A percentile compares a stretch with the other conserved stretches of the same genome.
Evolutionary conservation across 2,113 vertebrate genomes (phyloP).

Genomic region (Hippopotamus amphibius): DNA sequence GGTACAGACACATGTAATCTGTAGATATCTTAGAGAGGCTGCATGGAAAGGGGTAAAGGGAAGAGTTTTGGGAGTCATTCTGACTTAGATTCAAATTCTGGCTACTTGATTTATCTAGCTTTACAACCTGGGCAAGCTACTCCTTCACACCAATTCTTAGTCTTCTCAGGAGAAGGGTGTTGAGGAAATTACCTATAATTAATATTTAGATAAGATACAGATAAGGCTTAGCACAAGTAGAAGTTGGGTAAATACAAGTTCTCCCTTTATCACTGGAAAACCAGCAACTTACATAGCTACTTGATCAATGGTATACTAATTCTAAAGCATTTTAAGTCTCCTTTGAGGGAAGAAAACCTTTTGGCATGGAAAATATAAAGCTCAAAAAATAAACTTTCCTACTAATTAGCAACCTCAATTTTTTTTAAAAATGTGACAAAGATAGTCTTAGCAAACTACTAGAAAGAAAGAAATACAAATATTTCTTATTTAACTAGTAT

Average conservation of each 20-base stretch:
- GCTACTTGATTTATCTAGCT: background rate
- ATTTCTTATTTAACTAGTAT: background rate
- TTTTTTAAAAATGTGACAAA: conserved; percentile 7
- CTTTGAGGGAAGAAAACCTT: conserved; percentile 23
- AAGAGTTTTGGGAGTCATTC: background rate
- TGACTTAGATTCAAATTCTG: background rate
- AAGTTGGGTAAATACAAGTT: background rate
- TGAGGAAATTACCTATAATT: background rate
- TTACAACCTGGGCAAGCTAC: background rate
- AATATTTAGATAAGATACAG: background rate
- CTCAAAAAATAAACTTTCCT: conserved; percentile 21
- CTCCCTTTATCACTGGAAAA: background rate
- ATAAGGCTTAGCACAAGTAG: background rate
- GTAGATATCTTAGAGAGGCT: background rate
- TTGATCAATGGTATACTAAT: background rate
- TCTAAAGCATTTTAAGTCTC: background rate
- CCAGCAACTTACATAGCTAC: background rate
- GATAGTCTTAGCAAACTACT: background rate
- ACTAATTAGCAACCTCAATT: background rate
- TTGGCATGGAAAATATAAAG: background rate
- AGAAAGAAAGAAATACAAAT: background rate
- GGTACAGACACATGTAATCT: background rate
- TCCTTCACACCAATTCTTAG: background rate
- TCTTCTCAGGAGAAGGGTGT: background rate
- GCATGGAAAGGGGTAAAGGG: background rate